phyloP scores from a whole-genome alignment of 2,888 invertebrate genomes.

The Psococerastis gibbosa region DNA sequence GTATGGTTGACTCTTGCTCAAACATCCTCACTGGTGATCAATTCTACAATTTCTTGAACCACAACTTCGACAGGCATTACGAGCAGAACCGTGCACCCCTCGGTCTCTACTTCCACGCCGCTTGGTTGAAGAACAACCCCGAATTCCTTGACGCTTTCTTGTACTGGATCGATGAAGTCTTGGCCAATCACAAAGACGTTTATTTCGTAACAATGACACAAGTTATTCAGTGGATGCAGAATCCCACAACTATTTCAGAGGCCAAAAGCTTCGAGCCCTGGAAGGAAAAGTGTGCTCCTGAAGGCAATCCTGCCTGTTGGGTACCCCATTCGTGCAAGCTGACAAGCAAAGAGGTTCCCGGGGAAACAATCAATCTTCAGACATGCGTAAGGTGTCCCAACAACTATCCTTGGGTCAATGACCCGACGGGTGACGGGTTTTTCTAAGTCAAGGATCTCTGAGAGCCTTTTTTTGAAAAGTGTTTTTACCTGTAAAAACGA shows the following conservation, averaged over 20 bases:
- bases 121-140: constrained; percentile 83
- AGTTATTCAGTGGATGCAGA: constrained; percentile 90
- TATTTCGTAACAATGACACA: constrained; percentile 94
- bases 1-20: constrained; percentile 89
- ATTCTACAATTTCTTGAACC: constrained; percentile 84
- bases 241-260: constrained; percentile 64
- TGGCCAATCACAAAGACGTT: constrained; percentile 70
- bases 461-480: constrained; percentile 1
- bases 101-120: constrained; percentile 83
- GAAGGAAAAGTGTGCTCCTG: constrained; percentile 85
- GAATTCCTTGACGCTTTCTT: constrained; percentile 83
- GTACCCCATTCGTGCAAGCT: constrained; percentile 81
- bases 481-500: constrained; percentile 17
- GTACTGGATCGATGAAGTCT: constrained; percentile 80
- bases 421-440: constrained; percentile 78
- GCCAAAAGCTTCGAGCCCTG: constrained; percentile 85
- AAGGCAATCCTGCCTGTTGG: constrained; percentile 66
- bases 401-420: constrained; percentile 88
- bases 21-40: constrained; percentile 83
- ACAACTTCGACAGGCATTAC: constrained; percentile 85
- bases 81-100: constrained; percentile 76
- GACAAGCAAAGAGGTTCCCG: constrained; percentile 82
- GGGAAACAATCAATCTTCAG: constrained; percentile 83
- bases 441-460: constrained; percentile 41
- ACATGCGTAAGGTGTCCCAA: constrained; percentile 85